phyloP scores from a whole-genome alignment of 1,140 invertebrate genomes.

The Philopotamus ludificatus region DNA sequence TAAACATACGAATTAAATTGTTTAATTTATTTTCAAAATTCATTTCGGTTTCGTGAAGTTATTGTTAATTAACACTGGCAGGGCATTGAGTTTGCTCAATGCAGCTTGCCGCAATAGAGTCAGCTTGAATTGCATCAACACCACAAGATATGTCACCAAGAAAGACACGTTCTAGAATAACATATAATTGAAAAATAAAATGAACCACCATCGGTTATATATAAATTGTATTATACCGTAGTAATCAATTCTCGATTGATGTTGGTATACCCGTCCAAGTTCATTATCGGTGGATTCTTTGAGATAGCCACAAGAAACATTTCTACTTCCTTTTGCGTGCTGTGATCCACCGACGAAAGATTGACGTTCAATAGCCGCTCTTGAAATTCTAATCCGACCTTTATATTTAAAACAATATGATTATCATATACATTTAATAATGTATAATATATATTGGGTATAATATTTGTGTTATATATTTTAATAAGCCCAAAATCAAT shows the following conservation, averaged over 20 bases:
- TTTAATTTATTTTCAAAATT: conserved; percentile 2
- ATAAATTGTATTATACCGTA: conserved; percentile 48
- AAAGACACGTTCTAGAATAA: conserved; percentile 62
- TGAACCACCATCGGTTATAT: neutral
- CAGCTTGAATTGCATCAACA: conserved; percentile 66
- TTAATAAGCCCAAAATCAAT: too few relatives aligned
- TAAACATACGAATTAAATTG: conserved; percentile 14
- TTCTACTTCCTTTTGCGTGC: conserved; percentile 64
- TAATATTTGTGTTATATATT: neutral
- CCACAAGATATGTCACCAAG: conserved; percentile 67
- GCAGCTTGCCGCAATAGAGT: conserved; percentile 52
- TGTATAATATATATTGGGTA: neutral
- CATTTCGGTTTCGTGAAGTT: neutral
- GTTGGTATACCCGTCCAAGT: conserved; percentile 66
- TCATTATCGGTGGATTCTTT: conserved; percentile 70
- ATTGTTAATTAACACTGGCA: neutral
- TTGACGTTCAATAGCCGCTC: conserved; percentile 64
- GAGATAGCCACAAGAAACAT: conserved; percentile 71
- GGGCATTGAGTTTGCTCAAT: conserved; percentile 39
- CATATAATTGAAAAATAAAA: conserved; percentile 16
- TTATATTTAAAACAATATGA: conserved; percentile 35
- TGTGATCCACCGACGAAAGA: conserved; percentile 59
- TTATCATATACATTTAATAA: conserved; percentile 14
- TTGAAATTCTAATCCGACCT: conserved; percentile 66
- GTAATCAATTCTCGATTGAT: conserved; percentile 67